A percentile compares a stretch with the other conserved stretches of the same genome.
Conservation (phyloP, 2,113 vertebrate species). For the Mesitornis unicolor region DNA sequence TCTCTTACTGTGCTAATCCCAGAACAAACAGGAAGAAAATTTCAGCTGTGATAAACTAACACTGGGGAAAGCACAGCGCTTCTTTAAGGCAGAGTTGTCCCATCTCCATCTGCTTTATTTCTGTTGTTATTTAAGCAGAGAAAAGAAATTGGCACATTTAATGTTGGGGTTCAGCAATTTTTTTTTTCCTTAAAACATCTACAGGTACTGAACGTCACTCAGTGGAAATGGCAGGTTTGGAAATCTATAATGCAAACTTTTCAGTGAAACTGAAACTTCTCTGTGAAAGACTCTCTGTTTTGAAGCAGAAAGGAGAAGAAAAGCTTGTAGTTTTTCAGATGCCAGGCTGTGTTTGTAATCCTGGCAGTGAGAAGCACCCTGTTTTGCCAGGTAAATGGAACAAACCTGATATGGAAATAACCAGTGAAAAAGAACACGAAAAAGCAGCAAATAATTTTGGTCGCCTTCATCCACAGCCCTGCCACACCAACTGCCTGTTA, state of each 20-base stretch:
- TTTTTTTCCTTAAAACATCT: not conserved
- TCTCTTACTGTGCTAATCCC: conserved; percentile 10
- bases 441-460: not conserved
- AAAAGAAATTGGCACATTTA: not conserved
- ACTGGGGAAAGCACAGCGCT: not conserved
- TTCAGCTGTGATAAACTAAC: not conserved
- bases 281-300: not conserved
- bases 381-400: conserved; percentile 4
- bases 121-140: not conserved
- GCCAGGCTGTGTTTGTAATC: not conserved
- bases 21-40: conserved; percentile 31
- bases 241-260: not conserved
- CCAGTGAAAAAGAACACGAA: not conserved
- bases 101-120: not conserved
- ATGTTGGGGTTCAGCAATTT: not conserved
- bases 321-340: not conserved
- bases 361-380: not conserved
- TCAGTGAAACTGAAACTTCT: not conserved
- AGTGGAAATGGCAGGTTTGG: not conserved
- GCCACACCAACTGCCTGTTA: not conserved
- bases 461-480: not conserved
- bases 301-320: not conserved
- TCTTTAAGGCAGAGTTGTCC: not conserved
- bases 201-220: not conserved
- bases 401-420: not conserved